Evolutionary conservation across 2,113 vertebrate species (phyloP), one percentile per base, ranked within the genome.

Genomic region (Pomatostomus ruficeps): DNA sequence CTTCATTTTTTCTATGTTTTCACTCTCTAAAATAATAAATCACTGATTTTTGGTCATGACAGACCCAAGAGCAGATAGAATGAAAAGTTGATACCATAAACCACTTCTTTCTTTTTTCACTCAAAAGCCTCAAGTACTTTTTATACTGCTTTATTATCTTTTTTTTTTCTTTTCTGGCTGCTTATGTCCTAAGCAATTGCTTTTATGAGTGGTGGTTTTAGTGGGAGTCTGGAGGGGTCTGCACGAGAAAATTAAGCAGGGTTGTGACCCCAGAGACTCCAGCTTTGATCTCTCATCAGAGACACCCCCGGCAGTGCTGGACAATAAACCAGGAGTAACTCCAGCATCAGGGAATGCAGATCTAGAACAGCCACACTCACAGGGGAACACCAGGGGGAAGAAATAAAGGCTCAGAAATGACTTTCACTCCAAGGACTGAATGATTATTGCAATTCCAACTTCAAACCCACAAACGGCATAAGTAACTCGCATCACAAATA

Each of bases 401-500:
- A 78, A 82, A 83, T 85, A 82, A 76, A 72, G 40, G 36, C 42
- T 88, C 52, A 85, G 94, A 94, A 91, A 77, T 62, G 2, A 66
- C 68, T 94, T 62, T 77, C 22, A 88, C 62, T 93, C 73, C 57
- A 88, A 95, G 85, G 94, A 91, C 74, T 67, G 11, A 95, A 89
- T 81, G 72, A 93, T 91, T 89, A 87, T 68, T 73, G 74, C 62
- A 82, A 57, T 94, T 94, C 89, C 66, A 85, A 26, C 46, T 85
- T 75, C 42, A 80, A 85, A 94, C 79, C 26, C 23, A 63, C 55
- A 79, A 76, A 46, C 48, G 43, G 59, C 73, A 45, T 46, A 89
- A 93, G 26, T 43, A 61, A 94, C 96, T 92, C 93, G 89, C 71
- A 70, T 94, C 95, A 86, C 15, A 52, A 96, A 95, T 95, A 93